Evolutionary conservation across 2,888 invertebrate genomes (phyloP), one percentile per base, ranked within the genome.

Genomic region (Patella pellucida): DNA sequence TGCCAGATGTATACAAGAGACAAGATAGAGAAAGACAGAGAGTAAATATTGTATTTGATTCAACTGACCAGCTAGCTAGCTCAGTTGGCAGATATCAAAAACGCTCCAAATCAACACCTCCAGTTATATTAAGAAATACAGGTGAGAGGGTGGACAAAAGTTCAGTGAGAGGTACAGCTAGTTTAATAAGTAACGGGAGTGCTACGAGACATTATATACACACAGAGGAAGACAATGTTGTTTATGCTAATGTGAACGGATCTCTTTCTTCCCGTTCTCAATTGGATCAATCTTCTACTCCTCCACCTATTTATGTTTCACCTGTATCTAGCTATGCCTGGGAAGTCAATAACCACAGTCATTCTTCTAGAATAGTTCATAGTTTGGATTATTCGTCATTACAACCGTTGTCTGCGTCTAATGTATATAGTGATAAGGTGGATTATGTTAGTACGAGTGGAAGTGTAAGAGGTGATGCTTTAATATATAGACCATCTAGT

Each of bases 61-160:
- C 62, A 62, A 16, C 62, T 11, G 14, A 23, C 62, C 62, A 62
- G 62, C n/a, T 62, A 68, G 73, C 52, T 19, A 68, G 52, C 27
- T 73, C 73, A 51, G 52, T 73, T n/a, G 71, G 82, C 52, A 73
- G 79, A 27, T 85, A 85, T 74, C 78, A 81, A 52, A 84, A 84
- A 74, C 77, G 84, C 16, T 81, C 83, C 51, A 77, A 80, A 16
- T 85, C 85, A 7, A 84, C 84, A 15, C 84, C 84, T n/a, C 81
- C 84, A 62, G 82, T 79, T 67, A 73, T 82, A 23, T 79, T 73
- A 7, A 73, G 81, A 41, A 76, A 81, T 69, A 71, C 76, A 19
- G 50, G 69, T 62, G 76, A 81, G 70, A 81, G 77, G 77, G 79
- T 79, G n/a, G 79, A 79, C 72, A 70, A 73, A 31, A 74, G 77